These are phyloP conservation scores for Pristionchus maxplancki DNA, from an alignment of 2,888 invertebrate species.

Conservation along the genomic window DNA sequence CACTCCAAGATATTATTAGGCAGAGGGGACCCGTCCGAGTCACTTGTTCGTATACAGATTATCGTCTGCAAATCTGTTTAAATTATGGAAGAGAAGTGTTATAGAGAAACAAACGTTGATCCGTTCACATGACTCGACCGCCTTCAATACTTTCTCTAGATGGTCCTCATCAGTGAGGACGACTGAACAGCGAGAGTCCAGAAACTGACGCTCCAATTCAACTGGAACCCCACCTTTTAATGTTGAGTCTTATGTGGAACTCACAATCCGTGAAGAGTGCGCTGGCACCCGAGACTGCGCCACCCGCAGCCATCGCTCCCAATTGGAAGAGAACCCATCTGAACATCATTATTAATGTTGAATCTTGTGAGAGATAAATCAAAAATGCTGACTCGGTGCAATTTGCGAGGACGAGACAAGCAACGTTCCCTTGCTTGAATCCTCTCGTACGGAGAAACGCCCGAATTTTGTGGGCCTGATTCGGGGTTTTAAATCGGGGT, in stretches of 20 bases:
- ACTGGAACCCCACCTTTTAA: slow-evolving; percentile 52
- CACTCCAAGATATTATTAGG: not conserved
- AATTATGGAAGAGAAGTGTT: too few relatives aligned
- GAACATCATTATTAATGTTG: not conserved
- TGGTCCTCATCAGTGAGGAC: slow-evolving; percentile 60
- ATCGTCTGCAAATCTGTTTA: not conserved
- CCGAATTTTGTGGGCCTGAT: slow-evolving; percentile 16
- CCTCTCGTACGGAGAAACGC: slow-evolving; percentile 11
- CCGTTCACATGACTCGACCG: not conserved
- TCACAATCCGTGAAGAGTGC: slow-evolving; percentile 71
- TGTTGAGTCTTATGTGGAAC: not conserved
- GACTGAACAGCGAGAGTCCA: slow-evolving; percentile 58
- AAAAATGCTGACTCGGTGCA: slow-evolving; percentile 36
- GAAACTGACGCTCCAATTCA: slow-evolving; percentile 64
- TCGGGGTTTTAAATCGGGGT: not conserved
- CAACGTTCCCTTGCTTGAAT: not conserved
- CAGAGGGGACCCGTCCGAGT: not conserved
- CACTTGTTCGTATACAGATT: not conserved
- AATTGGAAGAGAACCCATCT: slow-evolving; percentile 11
- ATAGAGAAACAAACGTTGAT: not conserved
- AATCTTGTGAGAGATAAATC: not conserved
- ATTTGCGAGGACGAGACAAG: slow-evolving; percentile 34
- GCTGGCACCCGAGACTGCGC: slow-evolving; percentile 67
- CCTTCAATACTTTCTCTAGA: slow-evolving; percentile 56
- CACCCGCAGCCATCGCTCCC: slow-evolving; percentile 47